phyloP scores from a whole-genome alignment of 2,797 vertebrate genomes.

The Borostomias antarcticus region DNA sequence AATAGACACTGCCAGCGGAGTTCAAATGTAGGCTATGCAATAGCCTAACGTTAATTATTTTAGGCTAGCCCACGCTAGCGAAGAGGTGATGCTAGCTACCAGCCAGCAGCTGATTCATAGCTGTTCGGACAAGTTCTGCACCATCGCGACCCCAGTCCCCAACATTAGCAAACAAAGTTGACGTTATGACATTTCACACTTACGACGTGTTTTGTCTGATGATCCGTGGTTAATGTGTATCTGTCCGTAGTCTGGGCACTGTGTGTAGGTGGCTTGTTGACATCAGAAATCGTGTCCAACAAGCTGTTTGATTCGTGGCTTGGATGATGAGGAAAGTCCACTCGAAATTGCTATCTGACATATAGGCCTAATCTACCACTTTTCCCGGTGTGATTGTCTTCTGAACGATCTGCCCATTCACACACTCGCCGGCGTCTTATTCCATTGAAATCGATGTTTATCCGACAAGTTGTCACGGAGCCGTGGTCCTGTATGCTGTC shows the following conservation, averaged over 20 bases:
- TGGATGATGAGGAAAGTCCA: constrained; percentile 27
- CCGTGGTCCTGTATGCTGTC: not conserved
- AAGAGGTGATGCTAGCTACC: constrained; percentile 24
- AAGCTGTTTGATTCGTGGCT: constrained; percentile 9
- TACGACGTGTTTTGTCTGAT: constrained; percentile 45
- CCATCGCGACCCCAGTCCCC: not conserved
- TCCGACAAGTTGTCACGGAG: not conserved
- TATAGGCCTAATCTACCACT: too few relatives aligned
- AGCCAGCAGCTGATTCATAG: not conserved
- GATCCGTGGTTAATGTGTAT: constrained; percentile 53
- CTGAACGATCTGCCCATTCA: constrained; percentile 19
- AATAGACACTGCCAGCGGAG: not conserved
- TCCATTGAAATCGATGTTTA: constrained; percentile 27
- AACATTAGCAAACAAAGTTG: not conserved
- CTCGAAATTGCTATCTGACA: constrained; percentile 24
- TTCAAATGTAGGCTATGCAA: not conserved
- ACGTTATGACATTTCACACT: constrained; percentile 4
- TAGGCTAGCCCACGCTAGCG: too few relatives aligned
- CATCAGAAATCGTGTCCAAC: constrained; percentile 49
- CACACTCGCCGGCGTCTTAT: constrained; percentile 1
- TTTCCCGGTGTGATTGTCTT: constrained; percentile 12
- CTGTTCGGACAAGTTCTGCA: not conserved
- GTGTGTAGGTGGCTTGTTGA: constrained; percentile 37
- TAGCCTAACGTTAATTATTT: not conserved
- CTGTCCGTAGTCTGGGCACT: constrained; percentile 38